Percentiles rank a stretch among this genome's conserved stretches.
Conservation (phyloP, 2,797 vertebrate species). For the Eutrigla gurnardus region DNA sequence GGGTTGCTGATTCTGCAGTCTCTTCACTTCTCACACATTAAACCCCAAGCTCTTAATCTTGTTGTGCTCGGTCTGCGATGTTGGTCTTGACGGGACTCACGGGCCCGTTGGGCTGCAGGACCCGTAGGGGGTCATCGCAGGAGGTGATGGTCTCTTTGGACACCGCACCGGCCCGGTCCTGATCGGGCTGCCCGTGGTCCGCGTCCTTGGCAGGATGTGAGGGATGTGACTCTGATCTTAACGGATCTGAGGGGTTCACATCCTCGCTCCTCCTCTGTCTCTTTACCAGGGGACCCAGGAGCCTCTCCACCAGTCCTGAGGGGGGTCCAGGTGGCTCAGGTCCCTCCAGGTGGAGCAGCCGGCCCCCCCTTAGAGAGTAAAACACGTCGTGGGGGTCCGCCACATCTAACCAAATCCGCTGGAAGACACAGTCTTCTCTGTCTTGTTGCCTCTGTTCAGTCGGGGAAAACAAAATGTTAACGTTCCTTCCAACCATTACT, state of each 20-base stretch:
- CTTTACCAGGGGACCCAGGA: slow-evolving; percentile 67
- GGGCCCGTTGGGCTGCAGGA: slow-evolving; percentile 76
- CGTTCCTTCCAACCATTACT: background rate
- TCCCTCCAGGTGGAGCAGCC: slow-evolving; percentile 80
- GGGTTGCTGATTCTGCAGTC: background rate
- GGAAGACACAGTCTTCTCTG: slow-evolving; percentile 82
- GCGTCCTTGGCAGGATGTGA: slow-evolving; percentile 48
- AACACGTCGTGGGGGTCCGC: slow-evolving; percentile 81
- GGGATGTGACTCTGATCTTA: slow-evolving; percentile 71
- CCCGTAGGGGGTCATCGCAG: slow-evolving; percentile 86
- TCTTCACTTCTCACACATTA: slow-evolving; percentile 4
- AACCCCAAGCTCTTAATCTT: slow-evolving; percentile 51
- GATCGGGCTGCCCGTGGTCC: slow-evolving; percentile 58
- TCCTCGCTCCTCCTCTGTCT: slow-evolving; percentile 85
- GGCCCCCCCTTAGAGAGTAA: slow-evolving; percentile 78
- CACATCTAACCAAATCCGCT: slow-evolving; percentile 67
- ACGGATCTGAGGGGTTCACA: slow-evolving; percentile 81
- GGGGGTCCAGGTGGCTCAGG: slow-evolving; percentile 51
- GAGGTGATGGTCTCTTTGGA: slow-evolving; percentile 84
- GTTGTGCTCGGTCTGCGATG: slow-evolving; percentile 63
- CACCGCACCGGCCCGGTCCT: slow-evolving; percentile 75
- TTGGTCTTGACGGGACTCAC: slow-evolving; percentile 79
- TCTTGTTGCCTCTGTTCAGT: slow-evolving; percentile 82
- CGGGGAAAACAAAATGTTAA: slow-evolving; percentile 50
- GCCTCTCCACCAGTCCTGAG: slow-evolving; percentile 64